Evolutionary conservation across 2,888 invertebrate species (phyloP).

Genomic region (Margaritifera margaritifera): DNA sequence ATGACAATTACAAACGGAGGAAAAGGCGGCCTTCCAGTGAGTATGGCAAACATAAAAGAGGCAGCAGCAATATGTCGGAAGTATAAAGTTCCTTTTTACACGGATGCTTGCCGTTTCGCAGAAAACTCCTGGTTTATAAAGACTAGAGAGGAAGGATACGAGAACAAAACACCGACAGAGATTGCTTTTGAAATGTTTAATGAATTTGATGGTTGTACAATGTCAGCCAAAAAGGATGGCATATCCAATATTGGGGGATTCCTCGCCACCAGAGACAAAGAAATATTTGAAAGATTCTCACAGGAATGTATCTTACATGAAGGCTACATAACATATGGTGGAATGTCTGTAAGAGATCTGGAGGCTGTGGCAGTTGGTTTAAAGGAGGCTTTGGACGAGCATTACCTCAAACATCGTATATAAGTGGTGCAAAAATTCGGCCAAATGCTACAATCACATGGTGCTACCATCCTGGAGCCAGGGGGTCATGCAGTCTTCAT

Average conservation of each 20-base stretch:
- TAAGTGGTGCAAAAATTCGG: background rate
- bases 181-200: slow-evolving; percentile 25
- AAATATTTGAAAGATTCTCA: background rate
- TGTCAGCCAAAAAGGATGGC: slow-evolving; percentile 26
- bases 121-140: slow-evolving; percentile 27
- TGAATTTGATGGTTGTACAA: slow-evolving; percentile 12
- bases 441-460: background rate
- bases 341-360: background rate
- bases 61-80: slow-evolving; percentile 6
- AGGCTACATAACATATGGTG: background rate
- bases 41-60: slow-evolving; percentile 18
- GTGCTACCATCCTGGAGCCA: background rate
- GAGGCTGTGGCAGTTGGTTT: background rate
- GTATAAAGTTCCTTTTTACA: slow-evolving; percentile 9
- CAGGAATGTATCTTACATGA: background rate
- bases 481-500: background rate
- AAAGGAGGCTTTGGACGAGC: background rate
- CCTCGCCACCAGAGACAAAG: background rate
- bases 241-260: slow-evolving; percentile 18
- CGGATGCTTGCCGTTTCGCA: slow-evolving; percentile 21
- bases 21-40: slow-evolving; percentile 16
- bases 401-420: background rate
- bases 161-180: slow-evolving; percentile 2
- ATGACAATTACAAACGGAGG: slow-evolving; percentile 17
- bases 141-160: slow-evolving; percentile 8